phyloP scores from a whole-genome alignment of 2,113 vertebrate genomes.

The Alethe diademata region DNA sequence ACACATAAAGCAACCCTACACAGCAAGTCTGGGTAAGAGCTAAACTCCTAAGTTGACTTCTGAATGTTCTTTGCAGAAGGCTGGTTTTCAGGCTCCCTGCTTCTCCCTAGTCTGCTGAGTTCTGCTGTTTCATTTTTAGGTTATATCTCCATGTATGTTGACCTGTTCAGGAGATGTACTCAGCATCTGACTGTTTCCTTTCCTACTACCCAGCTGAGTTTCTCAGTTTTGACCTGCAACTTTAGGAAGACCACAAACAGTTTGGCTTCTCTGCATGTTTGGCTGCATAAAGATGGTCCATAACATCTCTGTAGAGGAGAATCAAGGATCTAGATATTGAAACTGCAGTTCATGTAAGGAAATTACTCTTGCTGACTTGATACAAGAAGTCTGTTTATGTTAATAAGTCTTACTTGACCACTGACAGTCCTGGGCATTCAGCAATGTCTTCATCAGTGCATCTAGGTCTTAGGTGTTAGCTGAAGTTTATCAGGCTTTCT shows the following conservation, averaged over 20 bases:
- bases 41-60: background rate
- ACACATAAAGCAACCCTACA: background rate
- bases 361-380: background rate
- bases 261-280: background rate
- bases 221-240: background rate
- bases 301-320: background rate
- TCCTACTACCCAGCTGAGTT: background rate
- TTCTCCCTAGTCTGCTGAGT: background rate
- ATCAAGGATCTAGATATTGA: background rate
- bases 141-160: background rate
- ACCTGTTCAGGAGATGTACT: background rate
- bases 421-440: background rate
- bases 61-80: background rate
- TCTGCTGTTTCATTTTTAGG: background rate
- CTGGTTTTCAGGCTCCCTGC: background rate
- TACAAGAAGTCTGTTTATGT: background rate
- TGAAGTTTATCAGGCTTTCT: background rate
- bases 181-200: background rate
- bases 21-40: background rate
- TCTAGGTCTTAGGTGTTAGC: background rate
- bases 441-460: background rate
- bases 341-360: background rate
- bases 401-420: background rate
- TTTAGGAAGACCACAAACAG: background rate
- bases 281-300: background rate